Evolutionary conservation across 2,888 invertebrate genomes (phyloP), one percentile per base, ranked within the genome.

Genomic region (Xylota segnis): DNA sequence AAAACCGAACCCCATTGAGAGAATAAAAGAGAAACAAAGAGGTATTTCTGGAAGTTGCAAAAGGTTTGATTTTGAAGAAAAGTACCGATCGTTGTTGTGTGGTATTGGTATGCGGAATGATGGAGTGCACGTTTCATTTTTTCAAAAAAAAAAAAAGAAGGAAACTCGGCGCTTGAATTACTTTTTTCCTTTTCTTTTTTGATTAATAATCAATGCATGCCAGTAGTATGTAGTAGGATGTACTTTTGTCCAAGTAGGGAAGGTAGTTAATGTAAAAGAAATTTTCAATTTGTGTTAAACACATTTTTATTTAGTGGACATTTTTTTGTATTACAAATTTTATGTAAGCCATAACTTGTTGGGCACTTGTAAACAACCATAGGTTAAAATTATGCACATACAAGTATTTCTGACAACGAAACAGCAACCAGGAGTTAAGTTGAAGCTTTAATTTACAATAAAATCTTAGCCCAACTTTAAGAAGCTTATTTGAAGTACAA

Each of bases 131-230:
- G 34, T 66, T 2, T 18, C 23, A 27, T 68, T 54, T 68, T 29
- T 54, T 43, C 54, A 45, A 5, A 29, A 54, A 52, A 29, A 16
- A 18, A 56, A 18, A 54, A 50, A 54, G 16, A n/a, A 56, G n/a
- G 14, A 45, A 56, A 43, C 56, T 32, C 16, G 16, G 29, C 18
- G 56, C 34, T 47, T 58, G 58, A 71, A 58, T 71, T 58, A 58
- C 45, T 23, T 45, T 23, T 71, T 58, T 56, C 6, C n/a, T 18
- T 16, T 9, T 14, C 23, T 18, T 16, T 9, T 14, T 14, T 58
- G 14, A 71, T 71, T 71, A 34, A 58, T 71, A 71, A 58, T 58
- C 58, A 71, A 47, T 58, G 32, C 70, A 47, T 56, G 56, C 23
- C 23, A 23, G 1, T 70, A 56, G 56, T 12, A 43, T 43, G 34